Evolutionary conservation across 2,888 invertebrate genomes (phyloP), one percentile per base, ranked within the genome.

Genomic region (Lutraria lutraria): DNA sequence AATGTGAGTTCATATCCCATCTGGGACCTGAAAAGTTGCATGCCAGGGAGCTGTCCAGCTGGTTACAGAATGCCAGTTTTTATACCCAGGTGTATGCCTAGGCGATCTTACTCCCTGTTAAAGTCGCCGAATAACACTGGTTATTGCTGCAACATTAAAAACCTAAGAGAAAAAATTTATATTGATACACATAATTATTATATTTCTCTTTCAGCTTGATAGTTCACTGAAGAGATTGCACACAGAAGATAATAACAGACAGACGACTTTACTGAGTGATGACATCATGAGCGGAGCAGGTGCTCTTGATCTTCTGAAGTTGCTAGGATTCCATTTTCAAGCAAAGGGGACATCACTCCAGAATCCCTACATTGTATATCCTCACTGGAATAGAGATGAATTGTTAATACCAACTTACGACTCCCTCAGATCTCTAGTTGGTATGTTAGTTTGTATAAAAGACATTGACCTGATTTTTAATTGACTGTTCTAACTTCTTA

Each of bases 321-420:
- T 95, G 63, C 94, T 96, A 12, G 96, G 95, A 43, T 96, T 95
- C 91, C 95, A 96, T 91, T 96, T 96, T 92, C 96, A 96, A 89
- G 94, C 95, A 25, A 93, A 93, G 60, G 95, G 95, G 25, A 85
- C 92, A 34, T 83, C 90, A 10, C 90, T 95, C 34, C 87, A 87
- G 12, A 89, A 94, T 19, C 96, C 95, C 0, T 96, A 95, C 91
- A 94, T 96, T 13, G 91, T 96, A 52, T 96, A 94, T 86, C 96
- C 96, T 16, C 95, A 96, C 93, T 95, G 96, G 95, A 95, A 96
- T 90, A 94, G 89, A 56, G 96, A 96, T 85, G 95, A 95, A 13
- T 88, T 96, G 31, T 93, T 96, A 1, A 93, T 95, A 43, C 95
- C 96, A 1, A 88, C 94, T 15, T 96, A 95, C 88, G 95, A 95